Conservation (phyloP, 2,113 vertebrate genomes). For the Tragelaphus buxtoni region DNA sequence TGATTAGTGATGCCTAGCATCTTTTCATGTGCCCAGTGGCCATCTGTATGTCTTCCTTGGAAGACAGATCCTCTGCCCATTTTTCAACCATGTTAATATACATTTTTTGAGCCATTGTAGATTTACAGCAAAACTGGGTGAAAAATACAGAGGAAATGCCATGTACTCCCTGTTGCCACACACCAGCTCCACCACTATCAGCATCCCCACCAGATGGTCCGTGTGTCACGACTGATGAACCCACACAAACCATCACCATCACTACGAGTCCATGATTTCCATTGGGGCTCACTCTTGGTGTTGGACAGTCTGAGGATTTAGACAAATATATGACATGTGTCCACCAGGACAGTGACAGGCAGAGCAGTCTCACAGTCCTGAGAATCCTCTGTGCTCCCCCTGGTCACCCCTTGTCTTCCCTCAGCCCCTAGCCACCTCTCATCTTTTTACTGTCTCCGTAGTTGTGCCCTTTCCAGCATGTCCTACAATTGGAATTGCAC, state of each 20-base stretch:
- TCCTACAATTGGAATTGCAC: not conserved
- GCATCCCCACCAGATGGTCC: not conserved
- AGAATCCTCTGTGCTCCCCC: too few species aligned
- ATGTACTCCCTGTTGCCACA: not conserved
- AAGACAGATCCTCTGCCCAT: not conserved
- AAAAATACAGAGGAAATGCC: not conserved
- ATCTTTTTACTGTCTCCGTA: not conserved
- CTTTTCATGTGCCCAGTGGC: not conserved
- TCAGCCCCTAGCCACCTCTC: not conserved
- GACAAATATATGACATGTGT: rapidly evolving
- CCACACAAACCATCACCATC: rapidly evolving
- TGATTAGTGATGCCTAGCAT: not conserved
- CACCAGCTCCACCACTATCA: not conserved
- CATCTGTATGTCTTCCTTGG: not conserved
- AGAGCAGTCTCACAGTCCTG: rapidly evolving
- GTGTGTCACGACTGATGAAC: rapidly evolving
- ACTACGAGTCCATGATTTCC: rapidly evolving
- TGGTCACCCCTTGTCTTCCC: not conserved
- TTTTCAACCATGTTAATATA: not conserved
- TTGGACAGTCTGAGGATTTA: not conserved
- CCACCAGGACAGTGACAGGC: rapidly evolving
- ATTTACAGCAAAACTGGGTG: not conserved
- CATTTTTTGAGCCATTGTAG: not conserved
- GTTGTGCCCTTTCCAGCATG: not conserved
- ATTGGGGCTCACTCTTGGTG: not conserved